Conservation (phyloP, 1,140 invertebrate species). For the Diorhabda carinulata region DNA sequence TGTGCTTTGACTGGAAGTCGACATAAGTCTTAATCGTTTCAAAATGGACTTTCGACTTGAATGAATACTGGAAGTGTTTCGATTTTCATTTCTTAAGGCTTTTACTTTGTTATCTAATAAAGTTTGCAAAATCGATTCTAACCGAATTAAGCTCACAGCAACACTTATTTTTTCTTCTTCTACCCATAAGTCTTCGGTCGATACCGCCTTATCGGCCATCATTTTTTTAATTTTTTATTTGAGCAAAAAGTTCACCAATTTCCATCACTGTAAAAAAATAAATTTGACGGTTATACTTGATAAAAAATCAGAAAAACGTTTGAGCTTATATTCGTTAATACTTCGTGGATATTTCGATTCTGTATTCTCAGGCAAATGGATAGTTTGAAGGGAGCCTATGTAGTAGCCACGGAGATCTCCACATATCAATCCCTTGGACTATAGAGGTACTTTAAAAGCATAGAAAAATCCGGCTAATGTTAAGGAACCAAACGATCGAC, state of each 20-base stretch:
- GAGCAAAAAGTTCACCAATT: neutral
- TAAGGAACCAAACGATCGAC: too few relatives aligned
- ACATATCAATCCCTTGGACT: too few relatives aligned
- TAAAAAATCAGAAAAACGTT: too few relatives aligned
- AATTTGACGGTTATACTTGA: too few relatives aligned
- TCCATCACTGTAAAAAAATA: neutral
- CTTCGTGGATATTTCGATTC: too few relatives aligned
- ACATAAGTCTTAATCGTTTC: slow-evolving; percentile 39
- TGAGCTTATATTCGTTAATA: too few relatives aligned
- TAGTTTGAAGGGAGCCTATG: too few relatives aligned
- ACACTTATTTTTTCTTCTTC: slow-evolving; percentile 23
- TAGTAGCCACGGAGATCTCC: too few relatives aligned
- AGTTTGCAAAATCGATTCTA: slow-evolving; percentile 62
- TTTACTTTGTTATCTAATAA: slow-evolving; percentile 61
- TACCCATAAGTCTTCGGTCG: slow-evolving; percentile 57
- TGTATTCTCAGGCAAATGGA: too few relatives aligned
- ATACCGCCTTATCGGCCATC: slow-evolving; percentile 60
- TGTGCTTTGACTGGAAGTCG: slow-evolving; percentile 31
- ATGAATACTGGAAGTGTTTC: slow-evolving; percentile 35
- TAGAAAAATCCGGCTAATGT: too few relatives aligned
- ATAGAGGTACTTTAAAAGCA: too few relatives aligned
- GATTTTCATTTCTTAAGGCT: slow-evolving; percentile 40
- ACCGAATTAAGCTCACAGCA: slow-evolving; percentile 54
- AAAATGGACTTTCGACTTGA: slow-evolving; percentile 41
- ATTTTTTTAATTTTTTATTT: slow-evolving; percentile 16